Conservation (phyloP, 2,797 vertebrate genomes). For the Eidolon dupreanum region DNA sequence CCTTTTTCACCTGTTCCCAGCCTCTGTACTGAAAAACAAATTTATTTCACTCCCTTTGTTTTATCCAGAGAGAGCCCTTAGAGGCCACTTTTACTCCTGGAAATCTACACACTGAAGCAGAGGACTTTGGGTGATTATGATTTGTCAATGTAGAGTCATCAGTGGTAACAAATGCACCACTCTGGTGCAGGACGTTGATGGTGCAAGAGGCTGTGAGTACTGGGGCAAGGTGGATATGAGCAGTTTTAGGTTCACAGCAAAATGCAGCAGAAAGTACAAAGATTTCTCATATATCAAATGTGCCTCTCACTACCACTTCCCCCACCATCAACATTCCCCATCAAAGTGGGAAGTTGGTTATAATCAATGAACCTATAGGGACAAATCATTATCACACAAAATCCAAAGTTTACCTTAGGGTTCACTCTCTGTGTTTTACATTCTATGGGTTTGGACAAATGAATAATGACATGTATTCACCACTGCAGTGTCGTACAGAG, state of each 20-base stretch:
- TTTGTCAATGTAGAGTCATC: not conserved
- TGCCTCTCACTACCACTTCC: not conserved
- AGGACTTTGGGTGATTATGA: not conserved
- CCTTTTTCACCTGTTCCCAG: not conserved
- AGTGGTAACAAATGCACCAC: not conserved
- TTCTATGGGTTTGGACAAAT: not conserved
- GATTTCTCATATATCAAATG: not conserved
- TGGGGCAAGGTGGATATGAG: fast-evolving
- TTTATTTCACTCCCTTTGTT: not conserved
- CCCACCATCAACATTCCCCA: not conserved
- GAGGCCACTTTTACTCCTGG: not conserved
- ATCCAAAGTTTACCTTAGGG: not conserved
- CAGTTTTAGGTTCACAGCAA: not conserved
- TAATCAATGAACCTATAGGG: not conserved
- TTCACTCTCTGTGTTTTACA: not conserved
- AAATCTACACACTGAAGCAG: not conserved
- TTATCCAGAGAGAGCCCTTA: not conserved
- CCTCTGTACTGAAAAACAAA: not conserved
- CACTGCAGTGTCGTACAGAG: not conserved
- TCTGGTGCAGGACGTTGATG: not conserved
- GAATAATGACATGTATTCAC: too few species aligned
- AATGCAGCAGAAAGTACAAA: not conserved
- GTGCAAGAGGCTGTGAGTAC: not conserved
- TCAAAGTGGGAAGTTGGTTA: not conserved
- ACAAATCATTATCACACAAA: not conserved